Conservation (phyloP, 1,140 invertebrate genomes). For the Brachionus angularis region DNA sequence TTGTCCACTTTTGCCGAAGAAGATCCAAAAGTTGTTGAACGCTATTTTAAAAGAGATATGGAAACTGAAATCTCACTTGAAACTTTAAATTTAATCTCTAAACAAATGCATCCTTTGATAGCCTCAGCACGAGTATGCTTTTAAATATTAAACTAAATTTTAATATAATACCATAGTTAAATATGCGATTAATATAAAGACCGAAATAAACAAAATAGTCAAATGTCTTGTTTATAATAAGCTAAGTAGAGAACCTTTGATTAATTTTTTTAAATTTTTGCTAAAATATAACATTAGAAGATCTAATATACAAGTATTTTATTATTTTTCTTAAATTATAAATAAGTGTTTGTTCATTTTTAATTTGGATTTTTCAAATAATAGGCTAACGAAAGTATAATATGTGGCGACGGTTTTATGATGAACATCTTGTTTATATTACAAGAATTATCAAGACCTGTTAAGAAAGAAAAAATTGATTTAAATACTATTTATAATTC, state of each 20-base stretch:
- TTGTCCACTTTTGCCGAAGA: conserved; percentile 34
- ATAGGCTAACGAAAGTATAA: conserved; percentile 74
- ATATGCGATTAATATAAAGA: background rate
- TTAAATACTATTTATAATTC: conserved; percentile 8
- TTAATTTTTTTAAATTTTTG: conserved; percentile 16
- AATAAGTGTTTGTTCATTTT: background rate
- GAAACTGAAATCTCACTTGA: conserved; percentile 3
- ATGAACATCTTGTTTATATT: conserved; percentile 83
- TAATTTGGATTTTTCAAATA: conserved; percentile 29
- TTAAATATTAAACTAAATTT: background rate
- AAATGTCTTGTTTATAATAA: conserved; percentile 40
- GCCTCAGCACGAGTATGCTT: conserved; percentile 15
- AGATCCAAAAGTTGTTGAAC: conserved; percentile 25
- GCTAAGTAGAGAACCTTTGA: conserved; percentile 20
- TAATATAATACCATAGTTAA: background rate
- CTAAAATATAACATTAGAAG: conserved; percentile 12
- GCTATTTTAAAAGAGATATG: conserved; percentile 16
- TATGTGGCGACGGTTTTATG: conserved; percentile 89
- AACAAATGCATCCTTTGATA: conserved; percentile 21
- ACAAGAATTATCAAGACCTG: conserved; percentile 78
- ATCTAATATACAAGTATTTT: conserved; percentile 28
- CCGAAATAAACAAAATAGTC: conserved; percentile 1
- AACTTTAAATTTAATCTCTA: conserved; percentile 11
- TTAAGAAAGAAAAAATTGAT: conserved; percentile 60
- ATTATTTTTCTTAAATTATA: background rate